These are phyloP conservation scores for Danio kyathit DNA, from an alignment of 2,797 vertebrate species.

Conservation along the genomic window DNA sequence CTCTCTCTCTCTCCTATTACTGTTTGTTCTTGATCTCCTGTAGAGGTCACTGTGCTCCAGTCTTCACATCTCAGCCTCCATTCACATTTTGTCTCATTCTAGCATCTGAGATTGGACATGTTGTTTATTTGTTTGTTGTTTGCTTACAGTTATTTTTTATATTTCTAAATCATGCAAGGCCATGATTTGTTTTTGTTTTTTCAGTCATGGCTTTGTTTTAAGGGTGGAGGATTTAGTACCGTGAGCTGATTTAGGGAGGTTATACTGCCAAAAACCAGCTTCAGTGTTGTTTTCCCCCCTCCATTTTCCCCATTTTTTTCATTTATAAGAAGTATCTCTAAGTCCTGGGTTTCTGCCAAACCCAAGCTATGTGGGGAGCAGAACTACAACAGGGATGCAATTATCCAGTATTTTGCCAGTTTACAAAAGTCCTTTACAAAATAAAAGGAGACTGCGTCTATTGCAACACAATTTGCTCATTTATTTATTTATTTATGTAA, in stretches of 20 bases:
- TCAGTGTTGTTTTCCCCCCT: background rate
- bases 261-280: background rate
- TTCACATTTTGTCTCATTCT: slow-evolving; percentile 1
- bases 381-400: slow-evolving; percentile 52
- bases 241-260: slow-evolving; percentile 42
- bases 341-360: slow-evolving; percentile 39
- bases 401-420: slow-evolving; percentile 45
- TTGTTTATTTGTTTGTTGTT: slow-evolving; percentile 14
- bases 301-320: slow-evolving; percentile 15
- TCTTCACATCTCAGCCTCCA: slow-evolving; percentile 42
- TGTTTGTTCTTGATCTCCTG: slow-evolving; percentile 58
- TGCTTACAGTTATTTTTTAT: background rate
- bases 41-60: slow-evolving; percentile 73
- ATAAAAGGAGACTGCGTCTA: background rate
- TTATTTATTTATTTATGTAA: background rate
- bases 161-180: slow-evolving; percentile 10
- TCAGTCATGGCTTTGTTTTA: slow-evolving; percentile 24
- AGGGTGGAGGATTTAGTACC: slow-evolving; percentile 29
- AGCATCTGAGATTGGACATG: background rate
- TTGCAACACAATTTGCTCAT: background rate
- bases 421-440: slow-evolving; percentile 5
- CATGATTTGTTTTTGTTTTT: background rate
- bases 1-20: background rate
- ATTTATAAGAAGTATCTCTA: slow-evolving; percentile 1
- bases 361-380: slow-evolving; percentile 26